Evolutionary conservation across 2,113 vertebrate genomes (phyloP).

Genomic region (Verasper variegatus): DNA sequence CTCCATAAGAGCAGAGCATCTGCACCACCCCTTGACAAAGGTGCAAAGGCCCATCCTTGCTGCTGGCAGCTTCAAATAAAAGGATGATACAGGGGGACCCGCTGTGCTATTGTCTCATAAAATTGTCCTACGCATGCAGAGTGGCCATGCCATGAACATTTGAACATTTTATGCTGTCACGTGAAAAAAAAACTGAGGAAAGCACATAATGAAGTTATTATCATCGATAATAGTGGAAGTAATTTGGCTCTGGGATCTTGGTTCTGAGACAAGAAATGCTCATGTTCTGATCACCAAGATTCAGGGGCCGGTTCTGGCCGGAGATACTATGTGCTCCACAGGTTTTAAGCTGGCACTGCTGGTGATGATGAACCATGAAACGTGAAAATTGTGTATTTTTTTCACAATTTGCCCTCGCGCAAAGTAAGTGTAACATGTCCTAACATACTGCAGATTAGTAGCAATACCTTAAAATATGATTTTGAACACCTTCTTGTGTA

Average conservation of each 20-base stretch:
- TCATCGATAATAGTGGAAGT: not conserved
- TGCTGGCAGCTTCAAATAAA: not conserved
- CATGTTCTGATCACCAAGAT: too few species aligned
- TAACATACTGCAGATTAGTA: conserved; percentile 22
- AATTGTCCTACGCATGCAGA: not conserved
- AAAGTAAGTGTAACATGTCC: conserved; percentile 12
- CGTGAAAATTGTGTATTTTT: not conserved
- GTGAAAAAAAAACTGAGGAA: not conserved
- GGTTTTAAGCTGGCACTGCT: too few species aligned
- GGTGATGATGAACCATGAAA: not conserved
- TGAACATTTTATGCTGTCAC: too few species aligned
- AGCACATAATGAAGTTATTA: not conserved
- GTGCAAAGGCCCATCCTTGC: too few species aligned
- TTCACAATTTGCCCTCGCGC: too few species aligned
- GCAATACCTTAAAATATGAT: conserved; percentile 4
- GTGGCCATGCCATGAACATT: too few species aligned
- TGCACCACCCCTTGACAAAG: too few species aligned
- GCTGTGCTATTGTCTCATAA: not conserved
- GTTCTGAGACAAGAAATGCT: too few species aligned
- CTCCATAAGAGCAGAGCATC: too few species aligned
- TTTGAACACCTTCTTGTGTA: conserved; percentile 25
- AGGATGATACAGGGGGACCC: not conserved
- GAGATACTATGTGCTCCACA: too few species aligned
- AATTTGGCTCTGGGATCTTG: not conserved
- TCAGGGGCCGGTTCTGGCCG: too few species aligned